Evolutionary conservation across 37 sponge, comb jelly and placozoan genomes (phyloP).

Genomic region (Aplysina aerophoba): DNA sequence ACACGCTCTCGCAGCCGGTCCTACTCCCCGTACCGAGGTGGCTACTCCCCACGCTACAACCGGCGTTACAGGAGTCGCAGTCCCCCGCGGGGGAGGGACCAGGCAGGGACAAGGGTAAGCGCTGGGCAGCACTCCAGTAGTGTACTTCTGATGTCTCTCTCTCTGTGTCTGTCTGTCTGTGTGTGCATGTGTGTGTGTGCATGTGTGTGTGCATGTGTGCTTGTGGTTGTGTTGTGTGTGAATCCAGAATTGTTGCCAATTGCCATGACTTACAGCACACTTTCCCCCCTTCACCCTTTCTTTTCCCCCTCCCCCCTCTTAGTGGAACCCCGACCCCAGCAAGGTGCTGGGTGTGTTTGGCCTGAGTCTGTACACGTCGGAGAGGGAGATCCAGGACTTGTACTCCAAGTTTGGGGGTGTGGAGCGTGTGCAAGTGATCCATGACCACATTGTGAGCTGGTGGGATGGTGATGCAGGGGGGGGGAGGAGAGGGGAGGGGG

Average conservation of each 20-base stretch:
- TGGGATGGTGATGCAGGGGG: not conserved
- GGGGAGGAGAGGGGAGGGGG: too few relatives aligned
- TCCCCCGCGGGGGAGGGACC: slow-evolving; percentile 1
- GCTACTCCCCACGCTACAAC: slow-evolving; percentile 66
- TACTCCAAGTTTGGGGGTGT: slow-evolving; percentile 85
- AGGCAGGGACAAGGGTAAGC: slow-evolving; percentile 71
- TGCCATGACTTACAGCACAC: too few relatives aligned
- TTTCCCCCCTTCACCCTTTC: too few relatives aligned
- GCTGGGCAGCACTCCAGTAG: not conserved
- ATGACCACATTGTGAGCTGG: slow-evolving; percentile 84
- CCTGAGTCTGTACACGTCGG: slow-evolving; percentile 87
- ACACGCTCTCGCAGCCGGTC: slow-evolving; percentile 11
- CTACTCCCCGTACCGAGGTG: slow-evolving; percentile 11
- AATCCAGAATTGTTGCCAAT: not conserved
- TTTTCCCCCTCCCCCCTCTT: not conserved
- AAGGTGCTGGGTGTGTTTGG: slow-evolving; percentile 95
- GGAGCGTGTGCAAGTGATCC: slow-evolving; percentile 85
- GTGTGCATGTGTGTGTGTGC: not conserved
- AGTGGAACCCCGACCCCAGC: slow-evolving; percentile 74
- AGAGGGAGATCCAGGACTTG: slow-evolving; percentile 86
- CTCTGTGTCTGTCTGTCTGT: not conserved
- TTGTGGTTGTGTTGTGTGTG: not conserved
- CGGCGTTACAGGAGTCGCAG: too few relatives aligned
- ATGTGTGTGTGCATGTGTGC: not conserved
- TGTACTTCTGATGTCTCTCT: not conserved